phyloP scores from a whole-genome alignment of 2,113 vertebrate species.

The Alligator sinensis region DNA sequence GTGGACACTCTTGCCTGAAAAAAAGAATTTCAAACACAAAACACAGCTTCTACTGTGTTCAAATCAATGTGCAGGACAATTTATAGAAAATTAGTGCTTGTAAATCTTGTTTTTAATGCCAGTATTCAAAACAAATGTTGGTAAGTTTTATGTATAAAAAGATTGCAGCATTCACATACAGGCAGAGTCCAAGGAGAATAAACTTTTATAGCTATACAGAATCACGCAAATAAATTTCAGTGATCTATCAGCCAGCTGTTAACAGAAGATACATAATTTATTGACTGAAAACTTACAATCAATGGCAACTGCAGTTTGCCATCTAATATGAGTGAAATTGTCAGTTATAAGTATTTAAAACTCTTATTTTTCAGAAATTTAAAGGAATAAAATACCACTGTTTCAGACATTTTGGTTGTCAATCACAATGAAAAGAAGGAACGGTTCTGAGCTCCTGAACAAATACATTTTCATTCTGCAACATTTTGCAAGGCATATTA shows the following conservation, averaged over 20 bases:
- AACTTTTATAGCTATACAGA: conserved; percentile 25
- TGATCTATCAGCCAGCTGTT: conserved; percentile 48
- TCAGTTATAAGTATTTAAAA: not conserved
- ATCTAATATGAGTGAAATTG: conserved; percentile 33
- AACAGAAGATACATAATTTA: conserved; percentile 43
- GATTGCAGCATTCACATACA: not conserved
- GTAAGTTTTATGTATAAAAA: not conserved
- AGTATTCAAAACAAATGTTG: not conserved
- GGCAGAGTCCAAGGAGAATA: not conserved
- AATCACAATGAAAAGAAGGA: not conserved
- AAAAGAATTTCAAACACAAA: not conserved
- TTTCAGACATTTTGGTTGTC: not conserved
- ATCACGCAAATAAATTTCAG: conserved; percentile 35
- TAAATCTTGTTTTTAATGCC: not conserved
- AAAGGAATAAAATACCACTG: not conserved
- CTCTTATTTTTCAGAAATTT: not conserved
- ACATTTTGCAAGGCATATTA: not conserved
- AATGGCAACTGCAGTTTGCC: conserved; percentile 39
- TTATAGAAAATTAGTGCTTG: not conserved
- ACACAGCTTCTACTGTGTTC: not conserved
- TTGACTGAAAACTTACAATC: conserved; percentile 54
- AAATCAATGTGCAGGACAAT: not conserved
- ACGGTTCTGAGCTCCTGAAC: not conserved
- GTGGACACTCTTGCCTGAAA: not conserved
- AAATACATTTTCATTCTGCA: conserved; percentile 1